phyloP scores from a whole-genome alignment of 2,888 invertebrate species.

The Pseudolycoriella hygida region DNA sequence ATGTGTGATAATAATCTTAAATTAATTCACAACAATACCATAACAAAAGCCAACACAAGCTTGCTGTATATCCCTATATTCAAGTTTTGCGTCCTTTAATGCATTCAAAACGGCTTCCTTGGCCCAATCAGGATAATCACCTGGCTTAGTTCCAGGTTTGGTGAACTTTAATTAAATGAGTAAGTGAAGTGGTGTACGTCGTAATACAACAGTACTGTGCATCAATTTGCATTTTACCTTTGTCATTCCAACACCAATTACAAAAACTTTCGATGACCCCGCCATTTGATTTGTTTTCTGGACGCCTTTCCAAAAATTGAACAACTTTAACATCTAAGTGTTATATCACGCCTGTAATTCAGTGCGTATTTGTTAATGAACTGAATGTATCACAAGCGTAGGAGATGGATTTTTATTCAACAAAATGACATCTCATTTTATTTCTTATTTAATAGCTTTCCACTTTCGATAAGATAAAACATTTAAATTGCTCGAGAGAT shows the following conservation, averaged over 20 bases:
- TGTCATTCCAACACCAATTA: slow-evolving; percentile 94
- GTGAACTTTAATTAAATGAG: no score
- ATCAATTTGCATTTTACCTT: slow-evolving; percentile 38
- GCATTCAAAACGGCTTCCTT: slow-evolving; percentile 84
- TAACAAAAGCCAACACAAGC: slow-evolving; percentile 88
- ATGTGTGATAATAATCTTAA: slow-evolving; percentile 7
- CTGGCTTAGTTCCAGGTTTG: background rate
- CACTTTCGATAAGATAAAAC: no score
- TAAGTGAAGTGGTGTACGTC: background rate
- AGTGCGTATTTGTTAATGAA: no score
- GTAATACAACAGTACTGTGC: slow-evolving; percentile 6
- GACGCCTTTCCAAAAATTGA: background rate
- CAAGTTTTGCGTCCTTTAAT: slow-evolving; percentile 60
- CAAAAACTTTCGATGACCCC: slow-evolving; percentile 46
- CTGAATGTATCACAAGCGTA: no score
- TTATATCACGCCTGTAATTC: no score
- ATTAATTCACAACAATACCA: slow-evolving; percentile 28
- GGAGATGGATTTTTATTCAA: no score
- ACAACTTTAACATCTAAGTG: no score
- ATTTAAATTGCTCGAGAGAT: no score
- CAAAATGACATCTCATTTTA: no score
- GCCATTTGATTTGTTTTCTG: background rate
- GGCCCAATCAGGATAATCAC: slow-evolving; percentile 88
- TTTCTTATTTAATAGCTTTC: no score
- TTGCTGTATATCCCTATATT: slow-evolving; percentile 63